A percentile compares a stretch with the other conserved stretches of the same genome.
phyloP scores from a whole-genome alignment of 2,113 vertebrate species.

The Excalfactoria chinensis region DNA sequence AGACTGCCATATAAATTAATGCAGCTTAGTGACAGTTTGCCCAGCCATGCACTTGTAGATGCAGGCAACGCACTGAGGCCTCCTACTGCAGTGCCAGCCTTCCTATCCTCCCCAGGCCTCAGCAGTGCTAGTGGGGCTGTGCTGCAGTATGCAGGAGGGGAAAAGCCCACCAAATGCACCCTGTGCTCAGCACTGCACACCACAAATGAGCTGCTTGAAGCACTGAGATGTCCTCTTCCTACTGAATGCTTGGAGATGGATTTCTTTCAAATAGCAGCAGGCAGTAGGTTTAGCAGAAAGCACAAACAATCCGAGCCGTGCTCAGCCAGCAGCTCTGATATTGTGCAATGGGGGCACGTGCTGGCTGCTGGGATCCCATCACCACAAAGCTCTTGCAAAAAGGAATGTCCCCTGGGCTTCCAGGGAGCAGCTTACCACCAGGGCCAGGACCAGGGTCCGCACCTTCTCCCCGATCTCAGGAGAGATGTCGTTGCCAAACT shows the following conservation, averaged over 20 bases:
- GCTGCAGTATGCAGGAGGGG: not conserved
- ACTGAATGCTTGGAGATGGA: not conserved
- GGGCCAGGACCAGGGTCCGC: conserved; percentile 91
- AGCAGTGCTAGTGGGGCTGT: not conserved
- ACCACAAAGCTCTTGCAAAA: not conserved
- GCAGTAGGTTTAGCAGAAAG: not conserved
- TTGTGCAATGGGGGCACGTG: fast-evolving
- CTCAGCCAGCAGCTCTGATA: not conserved
- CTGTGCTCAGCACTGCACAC: fast-evolving
- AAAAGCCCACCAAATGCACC: not conserved
- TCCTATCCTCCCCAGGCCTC: not conserved
- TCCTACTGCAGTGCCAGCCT: not conserved
- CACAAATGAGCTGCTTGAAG: not conserved
- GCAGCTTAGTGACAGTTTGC: not conserved
- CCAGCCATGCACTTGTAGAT: not conserved
- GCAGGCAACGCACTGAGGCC: not conserved
- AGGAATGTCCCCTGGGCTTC: fast-evolving
- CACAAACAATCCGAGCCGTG: not conserved
- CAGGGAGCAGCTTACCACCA: conserved; percentile 85
- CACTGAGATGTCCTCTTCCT: not conserved
- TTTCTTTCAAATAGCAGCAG: not conserved
- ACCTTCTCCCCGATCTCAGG: conserved; percentile 98
- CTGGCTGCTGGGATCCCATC: not conserved
- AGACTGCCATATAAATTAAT: not conserved
- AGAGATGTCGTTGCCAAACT: conserved; percentile 98